These are phyloP conservation scores for Mimumesa dahlbomi DNA, from an alignment of 2,888 invertebrate genomes.

Conservation along the genomic window DNA sequence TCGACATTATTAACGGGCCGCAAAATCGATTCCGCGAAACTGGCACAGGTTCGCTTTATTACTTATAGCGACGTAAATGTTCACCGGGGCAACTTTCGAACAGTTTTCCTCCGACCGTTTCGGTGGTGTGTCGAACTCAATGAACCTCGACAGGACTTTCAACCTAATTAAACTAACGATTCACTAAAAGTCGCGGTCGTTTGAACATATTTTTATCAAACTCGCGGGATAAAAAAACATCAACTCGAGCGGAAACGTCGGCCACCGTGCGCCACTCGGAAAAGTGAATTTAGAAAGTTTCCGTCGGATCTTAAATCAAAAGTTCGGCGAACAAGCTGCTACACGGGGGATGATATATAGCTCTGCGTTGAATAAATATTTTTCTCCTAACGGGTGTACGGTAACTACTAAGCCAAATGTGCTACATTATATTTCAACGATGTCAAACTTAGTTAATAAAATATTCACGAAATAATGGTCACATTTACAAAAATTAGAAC, in stretches of 20 bases:
- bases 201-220: too few relatives aligned
- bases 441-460: too few relatives aligned
- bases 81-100: constrained; percentile 1
- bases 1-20: not conserved
- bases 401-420: too few relatives aligned
- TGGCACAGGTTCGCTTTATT: not conserved
- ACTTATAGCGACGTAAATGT: not conserved
- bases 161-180: constrained; percentile 30
- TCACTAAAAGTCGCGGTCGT: too few relatives aligned
- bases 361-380: constrained; percentile 1
- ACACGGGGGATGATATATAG: constrained; percentile 16
- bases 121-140: constrained; percentile 1
- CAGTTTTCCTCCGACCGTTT: not conserved
- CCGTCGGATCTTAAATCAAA: constrained; percentile 27
- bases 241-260: too few relatives aligned
- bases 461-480: too few relatives aligned
- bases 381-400: too few relatives aligned
- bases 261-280: too few relatives aligned
- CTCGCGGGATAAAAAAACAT: too few relatives aligned
- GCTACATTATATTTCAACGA: too few relatives aligned
- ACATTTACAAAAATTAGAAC: too few relatives aligned
- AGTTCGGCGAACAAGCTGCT: constrained; percentile 31
- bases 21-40: not conserved
- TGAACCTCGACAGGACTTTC: not conserved
- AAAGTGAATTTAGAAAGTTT: too few relatives aligned